Evolutionary conservation across 1,140 invertebrate genomes (phyloP).

Genomic region (Vanessa atalanta): DNA sequence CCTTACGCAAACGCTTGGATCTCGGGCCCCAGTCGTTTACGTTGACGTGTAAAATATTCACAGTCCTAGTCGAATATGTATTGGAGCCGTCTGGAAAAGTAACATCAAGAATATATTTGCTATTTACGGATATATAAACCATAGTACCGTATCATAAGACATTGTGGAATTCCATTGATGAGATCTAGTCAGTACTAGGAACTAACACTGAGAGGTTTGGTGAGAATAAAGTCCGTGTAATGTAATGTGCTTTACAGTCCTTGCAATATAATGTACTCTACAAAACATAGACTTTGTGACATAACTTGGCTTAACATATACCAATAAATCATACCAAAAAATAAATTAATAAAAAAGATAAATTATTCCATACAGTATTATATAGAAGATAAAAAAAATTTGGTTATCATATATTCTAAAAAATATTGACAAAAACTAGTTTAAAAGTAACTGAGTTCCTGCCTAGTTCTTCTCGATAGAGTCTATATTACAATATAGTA

Average conservation of each 20-base stretch:
- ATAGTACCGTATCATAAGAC: background rate
- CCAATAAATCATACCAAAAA: too few relatives aligned
- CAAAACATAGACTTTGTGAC: too few relatives aligned
- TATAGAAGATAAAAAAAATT: too few relatives aligned
- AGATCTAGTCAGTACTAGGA: conserved; percentile 5
- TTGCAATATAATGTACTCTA: background rate
- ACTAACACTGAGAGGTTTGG: background rate
- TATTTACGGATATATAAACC: conserved; percentile 17
- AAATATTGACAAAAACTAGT: too few relatives aligned
- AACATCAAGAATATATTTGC: conserved; percentile 40
- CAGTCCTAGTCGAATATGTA: conserved; percentile 51
- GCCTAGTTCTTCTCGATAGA: too few relatives aligned
- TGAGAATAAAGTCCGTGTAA: conserved; percentile 16
- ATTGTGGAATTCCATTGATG: background rate
- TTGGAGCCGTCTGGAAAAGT: conserved; percentile 44
- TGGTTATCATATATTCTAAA: too few relatives aligned
- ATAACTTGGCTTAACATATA: too few relatives aligned
- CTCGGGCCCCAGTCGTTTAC: conserved; percentile 47
- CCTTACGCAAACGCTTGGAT: conserved; percentile 51
- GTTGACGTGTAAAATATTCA: conserved; percentile 67
- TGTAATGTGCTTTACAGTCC: background rate
- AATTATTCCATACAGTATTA: too few relatives aligned
- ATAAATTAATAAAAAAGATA: too few relatives aligned
- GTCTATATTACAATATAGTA: too few relatives aligned
- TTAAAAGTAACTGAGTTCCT: too few relatives aligned